These are phyloP conservation scores for Chunga burmeisteri DNA, from an alignment of 2,113 vertebrate genomes.

Conservation along the genomic window DNA sequence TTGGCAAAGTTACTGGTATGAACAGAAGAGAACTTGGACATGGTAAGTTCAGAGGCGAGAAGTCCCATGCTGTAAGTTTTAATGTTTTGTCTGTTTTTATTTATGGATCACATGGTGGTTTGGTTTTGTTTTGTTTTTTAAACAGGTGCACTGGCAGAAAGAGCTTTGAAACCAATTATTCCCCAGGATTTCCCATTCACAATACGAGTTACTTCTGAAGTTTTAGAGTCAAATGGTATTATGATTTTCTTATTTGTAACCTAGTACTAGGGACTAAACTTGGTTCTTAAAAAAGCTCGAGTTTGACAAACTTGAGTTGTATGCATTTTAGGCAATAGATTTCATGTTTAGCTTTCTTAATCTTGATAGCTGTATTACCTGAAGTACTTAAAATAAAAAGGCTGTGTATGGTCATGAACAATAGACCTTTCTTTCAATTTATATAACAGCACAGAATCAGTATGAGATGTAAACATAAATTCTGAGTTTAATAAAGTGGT, in stretches of 20 bases:
- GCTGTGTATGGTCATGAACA: neutral
- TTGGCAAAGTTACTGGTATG: slow-evolving; percentile 85
- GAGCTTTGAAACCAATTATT: slow-evolving; percentile 88
- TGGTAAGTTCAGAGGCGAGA: slow-evolving; percentile 75
- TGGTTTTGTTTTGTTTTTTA: neutral
- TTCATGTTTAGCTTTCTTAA: neutral
- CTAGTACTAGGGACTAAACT: neutral
- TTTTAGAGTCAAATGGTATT: slow-evolving; percentile 95
- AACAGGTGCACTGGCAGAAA: slow-evolving; percentile 93
- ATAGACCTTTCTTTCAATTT: neutral
- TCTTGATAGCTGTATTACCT: neutral
- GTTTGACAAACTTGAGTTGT: neutral
- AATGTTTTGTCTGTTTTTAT: neutral
- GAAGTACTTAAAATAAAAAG: neutral
- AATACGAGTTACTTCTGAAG: slow-evolving; percentile 93
- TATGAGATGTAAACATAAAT: neutral
- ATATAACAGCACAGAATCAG: neutral
- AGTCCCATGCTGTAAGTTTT: neutral
- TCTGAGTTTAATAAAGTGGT: neutral
- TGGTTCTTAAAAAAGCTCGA: neutral
- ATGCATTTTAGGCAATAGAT: neutral
- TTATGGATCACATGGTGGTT: neutral
- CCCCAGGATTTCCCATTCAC: slow-evolving; percentile 97
- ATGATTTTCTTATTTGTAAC: neutral
- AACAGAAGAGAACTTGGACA: slow-evolving; percentile 96